These are phyloP conservation scores for Microcebus ravelobensis DNA, from an alignment of 2,113 vertebrate species.

Conservation along the genomic window DNA sequence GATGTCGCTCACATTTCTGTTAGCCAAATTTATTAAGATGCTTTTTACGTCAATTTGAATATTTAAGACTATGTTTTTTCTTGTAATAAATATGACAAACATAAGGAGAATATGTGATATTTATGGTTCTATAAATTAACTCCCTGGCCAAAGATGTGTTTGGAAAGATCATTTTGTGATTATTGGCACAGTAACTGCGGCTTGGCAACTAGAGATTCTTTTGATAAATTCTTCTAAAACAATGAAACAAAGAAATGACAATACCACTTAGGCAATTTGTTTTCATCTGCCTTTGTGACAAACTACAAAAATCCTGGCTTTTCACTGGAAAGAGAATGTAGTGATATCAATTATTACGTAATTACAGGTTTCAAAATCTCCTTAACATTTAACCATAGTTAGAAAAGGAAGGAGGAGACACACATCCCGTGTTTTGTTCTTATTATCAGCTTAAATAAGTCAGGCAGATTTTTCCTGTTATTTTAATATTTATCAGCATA, in stretches of 20 bases:
- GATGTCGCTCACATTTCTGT: constrained; percentile 33
- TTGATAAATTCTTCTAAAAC: constrained; percentile 64
- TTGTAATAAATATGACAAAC: constrained; percentile 74
- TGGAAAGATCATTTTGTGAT: constrained; percentile 38
- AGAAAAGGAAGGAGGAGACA: constrained; percentile 83
- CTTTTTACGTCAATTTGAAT: constrained; percentile 86
- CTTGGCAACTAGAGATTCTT: constrained; percentile 49
- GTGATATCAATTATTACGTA: constrained; percentile 68
- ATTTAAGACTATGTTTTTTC: constrained; percentile 61
- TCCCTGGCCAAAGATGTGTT: constrained; percentile 17
- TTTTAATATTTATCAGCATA: constrained; percentile 86
- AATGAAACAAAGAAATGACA: constrained; percentile 65
- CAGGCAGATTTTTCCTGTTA: constrained; percentile 95
- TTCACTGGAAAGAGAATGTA: constrained; percentile 59
- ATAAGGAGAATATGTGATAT: constrained; percentile 68
- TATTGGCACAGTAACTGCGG: constrained; percentile 40
- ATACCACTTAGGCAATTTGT: constrained; percentile 73
- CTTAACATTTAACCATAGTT: constrained; percentile 72
- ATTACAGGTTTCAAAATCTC: constrained; percentile 77
- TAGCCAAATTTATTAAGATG: constrained; percentile 74
- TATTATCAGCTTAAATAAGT: constrained; percentile 87
- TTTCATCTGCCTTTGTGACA: constrained; percentile 69
- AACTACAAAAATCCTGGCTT: constrained; percentile 66
- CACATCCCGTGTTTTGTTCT: constrained; percentile 88
- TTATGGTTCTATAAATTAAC: constrained; percentile 59